Evolutionary conservation across 2,113 vertebrate genomes (phyloP).

Genomic region (Tupaia tana): DNA sequence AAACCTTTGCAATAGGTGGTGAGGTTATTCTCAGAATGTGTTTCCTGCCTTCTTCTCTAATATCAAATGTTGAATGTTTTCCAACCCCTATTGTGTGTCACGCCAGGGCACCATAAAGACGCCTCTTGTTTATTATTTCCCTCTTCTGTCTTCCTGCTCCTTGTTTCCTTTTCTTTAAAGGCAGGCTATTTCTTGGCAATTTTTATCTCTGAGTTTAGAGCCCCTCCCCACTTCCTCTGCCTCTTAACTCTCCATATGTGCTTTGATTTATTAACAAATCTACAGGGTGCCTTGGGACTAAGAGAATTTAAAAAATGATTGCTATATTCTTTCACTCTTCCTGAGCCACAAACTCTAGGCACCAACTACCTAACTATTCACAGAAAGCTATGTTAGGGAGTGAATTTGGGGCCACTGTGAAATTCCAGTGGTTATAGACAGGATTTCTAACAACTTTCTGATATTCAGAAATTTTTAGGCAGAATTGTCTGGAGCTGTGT

Average conservation of each 20-base stretch:
- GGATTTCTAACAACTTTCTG: slow-evolving; percentile 42
- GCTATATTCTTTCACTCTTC: slow-evolving; percentile 51
- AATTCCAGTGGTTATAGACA: slow-evolving; percentile 37
- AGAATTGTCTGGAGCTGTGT: neutral
- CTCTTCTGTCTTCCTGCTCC: slow-evolving; percentile 32
- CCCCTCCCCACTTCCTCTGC: slow-evolving; percentile 18
- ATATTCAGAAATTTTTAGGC: neutral
- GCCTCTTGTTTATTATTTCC: slow-evolving; percentile 38
- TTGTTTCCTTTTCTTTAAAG: neutral
- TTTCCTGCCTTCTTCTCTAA: slow-evolving; percentile 14
- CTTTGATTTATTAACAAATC: slow-evolving; percentile 62
- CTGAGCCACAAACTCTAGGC: neutral
- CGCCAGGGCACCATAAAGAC: neutral
- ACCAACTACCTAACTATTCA: neutral
- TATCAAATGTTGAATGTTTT: neutral
- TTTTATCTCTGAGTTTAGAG: slow-evolving; percentile 15
- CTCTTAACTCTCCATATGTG: neutral
- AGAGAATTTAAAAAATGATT: slow-evolving; percentile 44
- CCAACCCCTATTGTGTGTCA: neutral
- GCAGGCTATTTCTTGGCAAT: neutral
- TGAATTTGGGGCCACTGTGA: slow-evolving; percentile 28
- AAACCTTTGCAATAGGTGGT: neutral
- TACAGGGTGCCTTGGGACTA: slow-evolving; percentile 37
- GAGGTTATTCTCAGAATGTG: neutral
- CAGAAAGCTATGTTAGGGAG: slow-evolving; percentile 41